Percentiles rank a stretch among this genome's conserved stretches.
phyloP scores from a whole-genome alignment of 1,140 invertebrate genomes.

The Papilio polyxenes region DNA sequence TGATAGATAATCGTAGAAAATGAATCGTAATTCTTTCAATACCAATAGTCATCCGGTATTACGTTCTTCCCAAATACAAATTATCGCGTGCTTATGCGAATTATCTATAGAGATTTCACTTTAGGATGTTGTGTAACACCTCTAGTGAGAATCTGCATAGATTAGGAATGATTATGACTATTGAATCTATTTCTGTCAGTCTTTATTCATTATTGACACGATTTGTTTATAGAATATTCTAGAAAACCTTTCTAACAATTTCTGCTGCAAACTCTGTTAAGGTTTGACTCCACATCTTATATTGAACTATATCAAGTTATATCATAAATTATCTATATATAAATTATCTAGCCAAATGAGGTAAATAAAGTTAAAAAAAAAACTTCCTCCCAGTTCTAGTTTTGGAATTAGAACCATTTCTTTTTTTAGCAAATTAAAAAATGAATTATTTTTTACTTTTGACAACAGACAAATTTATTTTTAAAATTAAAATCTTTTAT shows the following conservation, averaged over 20 bases:
- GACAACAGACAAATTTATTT: background rate
- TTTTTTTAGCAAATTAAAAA: too few species aligned
- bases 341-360: too few species aligned
- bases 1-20: background rate
- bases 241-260: background rate
- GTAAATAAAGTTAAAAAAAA: too few species aligned
- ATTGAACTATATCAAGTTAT: too few species aligned
- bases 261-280: too few species aligned
- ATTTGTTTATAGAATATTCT: background rate
- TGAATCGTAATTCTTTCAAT: background rate
- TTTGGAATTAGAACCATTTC: too few species aligned
- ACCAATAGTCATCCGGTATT: slow-evolving; percentile 17
- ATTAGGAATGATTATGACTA: background rate
- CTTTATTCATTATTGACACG: slow-evolving; percentile 15
- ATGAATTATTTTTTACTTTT: too few species aligned
- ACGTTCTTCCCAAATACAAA: slow-evolving; percentile 26
- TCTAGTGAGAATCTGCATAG: slow-evolving; percentile 35
- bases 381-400: too few species aligned
- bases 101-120: slow-evolving; percentile 55
- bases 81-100: slow-evolving; percentile 50
- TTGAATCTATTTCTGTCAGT: slow-evolving; percentile 3
- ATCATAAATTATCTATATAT: too few species aligned
- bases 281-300: too few species aligned
- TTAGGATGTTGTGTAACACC: slow-evolving; percentile 49
- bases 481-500: background rate